These are phyloP conservation scores for Chamaea fasciata DNA, from an alignment of 2,113 vertebrate species.

Conservation along the genomic window DNA sequence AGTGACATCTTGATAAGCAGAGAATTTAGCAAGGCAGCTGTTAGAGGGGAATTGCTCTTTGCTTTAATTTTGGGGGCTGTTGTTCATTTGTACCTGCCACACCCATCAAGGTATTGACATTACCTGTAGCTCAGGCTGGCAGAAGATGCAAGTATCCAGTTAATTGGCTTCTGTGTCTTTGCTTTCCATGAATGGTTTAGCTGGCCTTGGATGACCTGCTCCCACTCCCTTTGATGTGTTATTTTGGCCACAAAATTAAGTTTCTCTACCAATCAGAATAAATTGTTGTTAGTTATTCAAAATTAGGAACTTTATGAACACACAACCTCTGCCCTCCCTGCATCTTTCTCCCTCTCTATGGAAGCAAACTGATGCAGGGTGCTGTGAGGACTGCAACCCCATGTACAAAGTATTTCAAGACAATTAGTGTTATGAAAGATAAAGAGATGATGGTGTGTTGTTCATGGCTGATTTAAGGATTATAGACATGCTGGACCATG, in stretches of 20 bases:
- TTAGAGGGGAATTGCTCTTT: neutral
- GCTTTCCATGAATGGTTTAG: neutral
- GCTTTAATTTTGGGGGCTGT: neutral
- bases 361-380: neutral
- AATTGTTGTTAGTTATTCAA: neutral
- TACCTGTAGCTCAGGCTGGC: neutral
- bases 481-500: neutral
- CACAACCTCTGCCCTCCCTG: neutral
- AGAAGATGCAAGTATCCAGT: neutral
- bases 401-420: neutral
- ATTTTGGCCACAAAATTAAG: neutral
- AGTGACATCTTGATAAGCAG: neutral
- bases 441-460: neutral
- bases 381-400: neutral
- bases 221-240: neutral
- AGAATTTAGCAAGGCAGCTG: neutral
- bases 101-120: fast-evolving
- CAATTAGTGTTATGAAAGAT: neutral
- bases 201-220: neutral
- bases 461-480: neutral
- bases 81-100: neutral
- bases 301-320: neutral
- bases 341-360: neutral
- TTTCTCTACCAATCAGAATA: neutral
- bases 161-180: neutral